Evolutionary conservation across 2,113 vertebrate species (phyloP).

Genomic region (Zosterops pallidus): DNA sequence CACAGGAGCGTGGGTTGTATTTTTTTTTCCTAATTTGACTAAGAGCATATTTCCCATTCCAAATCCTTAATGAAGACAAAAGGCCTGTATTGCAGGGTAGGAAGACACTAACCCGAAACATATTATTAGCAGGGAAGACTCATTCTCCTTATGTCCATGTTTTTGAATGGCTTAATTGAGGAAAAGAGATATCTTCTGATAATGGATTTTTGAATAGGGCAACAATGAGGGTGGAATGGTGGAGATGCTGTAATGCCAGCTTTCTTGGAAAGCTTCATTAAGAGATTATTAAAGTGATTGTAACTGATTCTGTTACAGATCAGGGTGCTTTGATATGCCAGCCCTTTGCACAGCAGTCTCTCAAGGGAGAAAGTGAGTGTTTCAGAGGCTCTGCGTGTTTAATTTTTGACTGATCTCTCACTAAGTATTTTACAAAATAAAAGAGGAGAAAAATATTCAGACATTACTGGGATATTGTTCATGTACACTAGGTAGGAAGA

Average conservation of each 20-base stretch:
- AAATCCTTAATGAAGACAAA: slow-evolving; percentile 59
- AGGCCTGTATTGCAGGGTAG: slow-evolving; percentile 25
- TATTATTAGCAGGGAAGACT: slow-evolving; percentile 41
- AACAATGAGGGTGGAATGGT: background rate
- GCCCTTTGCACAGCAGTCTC: background rate
- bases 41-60: slow-evolving; percentile 33
- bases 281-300: background rate
- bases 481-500: background rate
- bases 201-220: background rate
- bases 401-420: background rate
- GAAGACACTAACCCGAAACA: slow-evolving; percentile 9
- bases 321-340: background rate
- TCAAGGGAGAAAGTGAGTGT: background rate
- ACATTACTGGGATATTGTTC: background rate
- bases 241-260: background rate
- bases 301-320: background rate
- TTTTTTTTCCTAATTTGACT: slow-evolving; percentile 41
- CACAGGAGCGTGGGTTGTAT: slow-evolving; percentile 18
- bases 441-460: background rate
- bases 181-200: background rate
- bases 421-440: background rate
- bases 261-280: background rate
- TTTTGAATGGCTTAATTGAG: slow-evolving; percentile 51
- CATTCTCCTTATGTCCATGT: slow-evolving; percentile 32
- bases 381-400: background rate